Conservation (phyloP, 1,140 invertebrate genomes). For the Leguminivora glycinivorella region DNA sequence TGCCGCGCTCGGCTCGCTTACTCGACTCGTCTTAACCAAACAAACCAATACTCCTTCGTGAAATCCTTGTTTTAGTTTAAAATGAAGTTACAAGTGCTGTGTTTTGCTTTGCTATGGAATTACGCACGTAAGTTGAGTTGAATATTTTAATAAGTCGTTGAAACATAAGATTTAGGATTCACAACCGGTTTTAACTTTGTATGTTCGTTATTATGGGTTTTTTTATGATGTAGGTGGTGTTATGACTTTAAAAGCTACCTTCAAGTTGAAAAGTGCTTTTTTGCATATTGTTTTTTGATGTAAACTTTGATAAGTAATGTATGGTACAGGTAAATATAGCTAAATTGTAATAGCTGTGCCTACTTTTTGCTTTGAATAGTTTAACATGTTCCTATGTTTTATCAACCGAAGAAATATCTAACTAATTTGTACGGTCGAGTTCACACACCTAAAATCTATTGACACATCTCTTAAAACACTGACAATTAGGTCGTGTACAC, state of each 20-base stretch:
- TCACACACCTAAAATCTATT: no score
- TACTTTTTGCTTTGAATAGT: no score
- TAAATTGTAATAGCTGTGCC: no score
- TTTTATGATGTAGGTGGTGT: neutral
- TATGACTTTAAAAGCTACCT: neutral
- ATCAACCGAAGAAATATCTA: no score
- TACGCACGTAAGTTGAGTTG: conserved; percentile 36
- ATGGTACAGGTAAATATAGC: no score
- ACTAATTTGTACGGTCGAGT: no score
- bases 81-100: conserved; percentile 26
- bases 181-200: conserved; percentile 10
- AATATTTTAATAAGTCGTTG: neutral
- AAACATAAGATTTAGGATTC: neutral
- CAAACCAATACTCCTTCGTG: neutral
- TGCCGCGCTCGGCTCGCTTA: conserved; percentile 8
- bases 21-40: neutral
- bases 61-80: conserved; percentile 5
- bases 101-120: conserved; percentile 39
- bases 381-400: no score
- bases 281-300: neutral
- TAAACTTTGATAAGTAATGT: neutral
- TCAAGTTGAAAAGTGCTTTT: neutral
- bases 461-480: no score
- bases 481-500: no score
- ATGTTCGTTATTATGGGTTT: neutral